Percentiles rank a stretch among this genome's conserved stretches.
phyloP scores from a whole-genome alignment of 2,113 vertebrate species.

The Callospermophilus lateralis region DNA sequence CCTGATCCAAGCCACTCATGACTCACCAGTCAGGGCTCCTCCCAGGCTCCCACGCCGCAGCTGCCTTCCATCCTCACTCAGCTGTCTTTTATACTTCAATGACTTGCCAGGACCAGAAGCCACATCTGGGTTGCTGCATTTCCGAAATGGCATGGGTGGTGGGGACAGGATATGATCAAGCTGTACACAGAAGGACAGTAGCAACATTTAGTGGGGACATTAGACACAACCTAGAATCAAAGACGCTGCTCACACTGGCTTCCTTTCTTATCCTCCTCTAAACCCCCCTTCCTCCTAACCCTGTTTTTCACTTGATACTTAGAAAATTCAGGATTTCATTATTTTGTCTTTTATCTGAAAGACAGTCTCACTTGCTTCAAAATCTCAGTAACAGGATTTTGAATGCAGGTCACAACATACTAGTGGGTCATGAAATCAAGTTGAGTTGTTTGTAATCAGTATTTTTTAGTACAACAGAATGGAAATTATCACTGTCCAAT shows the following conservation, averaged over 20 bases:
- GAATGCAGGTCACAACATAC: neutral
- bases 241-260: neutral
- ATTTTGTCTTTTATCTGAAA: neutral
- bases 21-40: conserved; percentile 94
- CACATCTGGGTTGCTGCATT: conserved; percentile 95
- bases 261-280: neutral
- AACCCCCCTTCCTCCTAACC: neutral
- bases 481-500: neutral
- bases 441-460: neutral
- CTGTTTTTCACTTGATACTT: neutral
- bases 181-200: conserved; percentile 86
- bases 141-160: conserved; percentile 90
- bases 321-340: neutral
- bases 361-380: neutral
- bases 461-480: neutral
- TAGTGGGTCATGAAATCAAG: neutral
- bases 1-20: rapidly evolving
- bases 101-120: conserved; percentile 87
- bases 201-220: neutral
- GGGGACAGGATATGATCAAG: conserved; percentile 94
- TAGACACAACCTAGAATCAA: neutral
- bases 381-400: neutral
- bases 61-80: conserved; percentile 93
- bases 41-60: conserved; percentile 96
- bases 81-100: conserved; percentile 91